These are phyloP conservation scores for Aphelinus atriplicis DNA, from an alignment of 1,140 invertebrate species.

Conservation along the genomic window DNA sequence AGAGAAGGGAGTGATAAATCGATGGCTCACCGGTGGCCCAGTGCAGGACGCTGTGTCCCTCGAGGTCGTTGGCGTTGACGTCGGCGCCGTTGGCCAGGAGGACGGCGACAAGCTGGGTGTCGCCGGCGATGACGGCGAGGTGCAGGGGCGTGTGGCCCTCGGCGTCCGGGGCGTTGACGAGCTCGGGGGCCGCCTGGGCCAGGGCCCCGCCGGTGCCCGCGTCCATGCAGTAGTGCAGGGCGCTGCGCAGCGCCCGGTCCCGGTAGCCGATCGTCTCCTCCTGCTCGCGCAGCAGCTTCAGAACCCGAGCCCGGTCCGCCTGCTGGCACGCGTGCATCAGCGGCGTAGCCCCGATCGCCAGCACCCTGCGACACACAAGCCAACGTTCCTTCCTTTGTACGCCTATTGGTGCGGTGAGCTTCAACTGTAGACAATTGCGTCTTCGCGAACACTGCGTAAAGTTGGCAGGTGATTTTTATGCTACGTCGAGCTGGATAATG, in stretches of 20 bases:
- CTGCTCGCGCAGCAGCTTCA: constrained; percentile 66
- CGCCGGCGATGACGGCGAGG: constrained; percentile 91
- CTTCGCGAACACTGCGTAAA: no score
- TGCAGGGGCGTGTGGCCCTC: constrained; percentile 95
- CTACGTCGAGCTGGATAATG: no score
- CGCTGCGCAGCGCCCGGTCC: constrained; percentile 86
- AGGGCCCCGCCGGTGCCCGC: constrained; percentile 77
- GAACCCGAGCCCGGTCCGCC: constrained; percentile 69
- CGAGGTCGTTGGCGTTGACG: constrained; percentile 88
- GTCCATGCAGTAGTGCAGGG: constrained; percentile 92
- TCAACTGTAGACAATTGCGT: no score
- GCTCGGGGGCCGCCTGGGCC: constrained; percentile 78
- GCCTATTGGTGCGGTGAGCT: no score
- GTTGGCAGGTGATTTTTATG: no score
- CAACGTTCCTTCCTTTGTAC: no score
- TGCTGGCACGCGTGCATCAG: constrained; percentile 93
- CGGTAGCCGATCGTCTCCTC: constrained; percentile 66
- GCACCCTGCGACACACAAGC: constrained; percentile 48
- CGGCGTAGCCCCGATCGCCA: constrained; percentile 72
- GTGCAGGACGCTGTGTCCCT: constrained; percentile 95
- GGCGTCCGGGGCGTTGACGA: constrained; percentile 85
- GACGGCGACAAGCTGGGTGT: constrained; percentile 82
- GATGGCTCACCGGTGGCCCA: constrained; percentile 92
- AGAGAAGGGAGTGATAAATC: background rate
- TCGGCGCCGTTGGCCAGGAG: constrained; percentile 85